Percentiles rank a stretch among this genome's conserved stretches.
Evolutionary conservation across 2,888 invertebrate species (phyloP).

Genomic region (Eristalinus aeneus): DNA sequence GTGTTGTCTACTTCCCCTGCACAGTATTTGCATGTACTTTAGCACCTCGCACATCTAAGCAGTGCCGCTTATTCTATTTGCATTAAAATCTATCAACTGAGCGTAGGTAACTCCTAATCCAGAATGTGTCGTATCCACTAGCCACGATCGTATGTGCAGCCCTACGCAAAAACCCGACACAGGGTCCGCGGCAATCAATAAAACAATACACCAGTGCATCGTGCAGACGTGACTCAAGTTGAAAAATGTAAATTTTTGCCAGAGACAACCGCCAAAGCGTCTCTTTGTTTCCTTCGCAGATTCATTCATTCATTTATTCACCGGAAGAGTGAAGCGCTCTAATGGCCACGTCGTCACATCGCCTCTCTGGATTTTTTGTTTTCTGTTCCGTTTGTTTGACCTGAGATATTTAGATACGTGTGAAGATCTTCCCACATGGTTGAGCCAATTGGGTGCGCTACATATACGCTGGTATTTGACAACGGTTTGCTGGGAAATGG

Average conservation of each 20-base stretch:
- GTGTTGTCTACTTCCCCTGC: not conserved
- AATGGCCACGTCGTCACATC: constrained; percentile 14
- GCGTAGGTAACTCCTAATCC: not conserved
- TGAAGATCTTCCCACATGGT: constrained; percentile 22
- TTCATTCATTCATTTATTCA: constrained; percentile 11
- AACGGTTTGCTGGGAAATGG: constrained; percentile 31
- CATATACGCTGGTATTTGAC: not conserved
- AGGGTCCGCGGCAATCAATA: constrained; percentile 10
- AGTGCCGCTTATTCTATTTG: not conserved
- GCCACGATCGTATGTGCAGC: not conserved
- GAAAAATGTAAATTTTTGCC: constrained; percentile 37
- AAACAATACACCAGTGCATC: constrained; percentile 9
- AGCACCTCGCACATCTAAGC: not conserved
- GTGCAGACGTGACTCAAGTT: constrained; percentile 14
- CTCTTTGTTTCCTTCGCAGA: constrained; percentile 4
- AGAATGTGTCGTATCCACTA: not conserved
- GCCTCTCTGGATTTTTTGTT: not conserved
- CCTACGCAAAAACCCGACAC: not conserved
- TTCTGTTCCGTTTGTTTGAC: constrained; percentile 1
- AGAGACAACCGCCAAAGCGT: not conserved
- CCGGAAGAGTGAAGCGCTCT: constrained; percentile 45
- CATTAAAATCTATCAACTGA: not conserved
- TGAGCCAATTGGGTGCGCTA: not conserved
- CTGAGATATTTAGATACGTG: not conserved
- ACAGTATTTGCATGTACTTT: constrained; percentile 1